A percentile compares a stretch with the other conserved stretches of the same genome.
Conservation (phyloP, 2,888 invertebrate species). For the Drosophila robusta region DNA sequence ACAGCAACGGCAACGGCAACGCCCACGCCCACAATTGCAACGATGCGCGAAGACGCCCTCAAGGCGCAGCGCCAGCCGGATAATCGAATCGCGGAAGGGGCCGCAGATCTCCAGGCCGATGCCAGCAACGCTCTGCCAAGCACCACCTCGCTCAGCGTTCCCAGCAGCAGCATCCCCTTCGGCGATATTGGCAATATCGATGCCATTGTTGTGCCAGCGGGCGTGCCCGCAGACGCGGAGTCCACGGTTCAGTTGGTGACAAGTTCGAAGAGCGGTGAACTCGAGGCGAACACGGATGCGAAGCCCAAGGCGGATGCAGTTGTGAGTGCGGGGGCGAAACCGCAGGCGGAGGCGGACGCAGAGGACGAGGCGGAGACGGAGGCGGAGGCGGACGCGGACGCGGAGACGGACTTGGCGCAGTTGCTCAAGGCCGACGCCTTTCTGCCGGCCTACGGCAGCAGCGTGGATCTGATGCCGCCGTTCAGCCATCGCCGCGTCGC, state of each 20-base stretch:
- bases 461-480: constrained; percentile 52
- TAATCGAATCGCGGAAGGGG: constrained; percentile 39
- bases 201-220: constrained; percentile 82
- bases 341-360: constrained; percentile 3
- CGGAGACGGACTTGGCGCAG: constrained; percentile 55
- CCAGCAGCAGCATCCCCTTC: constrained; percentile 35
- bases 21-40: constrained; percentile 34
- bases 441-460: constrained; percentile 67
- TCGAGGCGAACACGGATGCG: constrained; percentile 11
- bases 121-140: constrained; percentile 54
- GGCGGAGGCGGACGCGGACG: constrained; percentile 1
- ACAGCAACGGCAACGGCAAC: constrained; percentile 26
- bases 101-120: constrained; percentile 52
- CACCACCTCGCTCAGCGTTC: constrained; percentile 39
- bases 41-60: constrained; percentile 28
- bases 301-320: constrained; percentile 18
- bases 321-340: not conserved
- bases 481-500: constrained; percentile 71
- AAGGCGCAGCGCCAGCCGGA: constrained; percentile 9
- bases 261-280: constrained; percentile 48
- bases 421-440: constrained; percentile 79
- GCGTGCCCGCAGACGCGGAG: constrained; percentile 12
- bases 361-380: constrained; percentile 6
- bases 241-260: constrained; percentile 68
- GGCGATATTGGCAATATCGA: constrained; percentile 70